A percentile compares a stretch with the other conserved stretches of the same genome.
Conservation (phyloP, 2,113 vertebrate genomes). For the Rana temporaria region DNA sequence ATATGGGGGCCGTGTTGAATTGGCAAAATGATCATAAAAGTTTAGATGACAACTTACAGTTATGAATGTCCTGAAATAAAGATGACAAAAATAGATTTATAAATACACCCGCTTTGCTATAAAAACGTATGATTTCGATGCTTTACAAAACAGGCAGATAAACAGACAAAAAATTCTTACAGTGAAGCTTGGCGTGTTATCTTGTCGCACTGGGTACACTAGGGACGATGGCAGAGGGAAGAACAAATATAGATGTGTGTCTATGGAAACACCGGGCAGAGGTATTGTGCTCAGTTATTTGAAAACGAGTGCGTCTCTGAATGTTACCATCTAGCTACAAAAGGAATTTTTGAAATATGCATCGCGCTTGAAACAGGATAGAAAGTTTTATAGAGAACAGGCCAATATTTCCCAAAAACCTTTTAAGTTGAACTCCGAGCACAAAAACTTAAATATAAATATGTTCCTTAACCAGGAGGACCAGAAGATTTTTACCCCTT, state of each 20-base stretch:
- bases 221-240: slow-evolving; percentile 9
- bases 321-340: background rate
- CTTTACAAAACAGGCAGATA: background rate
- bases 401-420: no score
- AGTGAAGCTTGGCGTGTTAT: slow-evolving; percentile 35
- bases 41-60: no score
- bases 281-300: slow-evolving; percentile 18
- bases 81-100: no score
- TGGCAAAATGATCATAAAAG: no score
- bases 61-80: no score
- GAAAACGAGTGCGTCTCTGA: background rate
- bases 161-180: background rate
- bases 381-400: background rate
- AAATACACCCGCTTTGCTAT: no score
- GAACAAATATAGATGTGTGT: slow-evolving; percentile 50
- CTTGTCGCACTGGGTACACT: slow-evolving; percentile 34
- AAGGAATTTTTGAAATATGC: background rate
- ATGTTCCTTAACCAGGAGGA: no score
- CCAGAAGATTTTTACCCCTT: no score
- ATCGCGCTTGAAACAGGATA: background rate
- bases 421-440: no score
- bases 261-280: slow-evolving; percentile 51
- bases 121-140: no score
- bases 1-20: no score
- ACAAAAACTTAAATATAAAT: no score